Evolutionary conservation across 2,888 invertebrate species (phyloP).

Genomic region (Ormyrus nitidulus): DNA sequence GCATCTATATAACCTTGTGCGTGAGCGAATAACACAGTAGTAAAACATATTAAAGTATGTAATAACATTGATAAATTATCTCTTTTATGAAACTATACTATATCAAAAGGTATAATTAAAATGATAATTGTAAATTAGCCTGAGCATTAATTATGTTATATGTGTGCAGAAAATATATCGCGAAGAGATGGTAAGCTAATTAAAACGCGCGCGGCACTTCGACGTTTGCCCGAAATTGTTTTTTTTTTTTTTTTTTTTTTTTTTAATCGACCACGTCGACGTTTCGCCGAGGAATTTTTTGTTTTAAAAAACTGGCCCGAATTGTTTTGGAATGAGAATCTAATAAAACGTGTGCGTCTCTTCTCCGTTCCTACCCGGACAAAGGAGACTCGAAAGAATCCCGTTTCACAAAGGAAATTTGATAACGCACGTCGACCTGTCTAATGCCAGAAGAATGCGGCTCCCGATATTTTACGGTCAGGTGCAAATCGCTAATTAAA

Average conservation of each 20-base stretch:
- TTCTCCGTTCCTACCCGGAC: too few relatives aligned
- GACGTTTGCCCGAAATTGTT: conserved; percentile 1
- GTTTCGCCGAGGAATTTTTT: too few relatives aligned
- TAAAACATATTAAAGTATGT: conserved; percentile 53
- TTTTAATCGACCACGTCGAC: too few relatives aligned
- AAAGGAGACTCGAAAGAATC: too few relatives aligned
- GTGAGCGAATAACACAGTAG: conserved; percentile 43
- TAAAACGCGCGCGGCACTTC: background rate
- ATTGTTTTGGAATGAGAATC: too few relatives aligned
- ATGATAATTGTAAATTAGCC: conserved; percentile 49
- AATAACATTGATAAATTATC: conserved; percentile 54
- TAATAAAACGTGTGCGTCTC: too few relatives aligned
- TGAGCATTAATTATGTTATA: conserved; percentile 36
- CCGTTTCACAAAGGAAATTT: too few relatives aligned
- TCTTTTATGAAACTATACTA: conserved; percentile 27
- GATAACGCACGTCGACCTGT: too few relatives aligned
- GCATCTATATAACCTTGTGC: conserved; percentile 46
- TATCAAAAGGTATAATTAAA: conserved; percentile 47
- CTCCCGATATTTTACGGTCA: too few relatives aligned
- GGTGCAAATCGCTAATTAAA: too few relatives aligned
- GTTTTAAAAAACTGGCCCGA: too few relatives aligned
- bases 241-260: background rate
- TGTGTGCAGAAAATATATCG: conserved; percentile 15
- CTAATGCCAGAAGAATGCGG: too few relatives aligned
- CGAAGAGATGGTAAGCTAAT: conserved; percentile 1